Evolutionary conservation across 2,888 invertebrate species (phyloP).

Genomic region (Microplitis deprimator): DNA sequence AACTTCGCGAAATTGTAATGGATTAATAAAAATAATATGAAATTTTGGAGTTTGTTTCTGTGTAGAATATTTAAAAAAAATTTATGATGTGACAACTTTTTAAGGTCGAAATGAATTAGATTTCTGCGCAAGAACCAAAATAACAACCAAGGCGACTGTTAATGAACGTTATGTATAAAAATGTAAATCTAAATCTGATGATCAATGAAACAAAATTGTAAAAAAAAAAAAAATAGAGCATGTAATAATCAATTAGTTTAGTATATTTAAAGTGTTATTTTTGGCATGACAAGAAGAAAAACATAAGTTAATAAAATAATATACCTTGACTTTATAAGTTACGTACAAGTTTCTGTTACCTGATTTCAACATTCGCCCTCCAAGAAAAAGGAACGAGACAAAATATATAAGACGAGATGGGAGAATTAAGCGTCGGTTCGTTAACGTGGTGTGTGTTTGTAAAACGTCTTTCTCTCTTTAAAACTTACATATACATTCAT

Average conservation of each 20-base stretch:
- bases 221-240: constrained; percentile 25
- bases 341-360: constrained; percentile 19
- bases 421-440: background rate
- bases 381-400: background rate
- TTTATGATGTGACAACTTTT: background rate
- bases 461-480: background rate
- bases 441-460: background rate
- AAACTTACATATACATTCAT: constrained; percentile 10
- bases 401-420: background rate
- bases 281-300: constrained; percentile 13
- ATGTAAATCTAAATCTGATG: background rate
- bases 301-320: background rate
- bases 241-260: constrained; percentile 23
- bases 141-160: constrained; percentile 1
- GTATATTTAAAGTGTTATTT: constrained; percentile 16
- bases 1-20: no score
- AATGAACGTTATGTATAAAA: constrained; percentile 17
- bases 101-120: background rate
- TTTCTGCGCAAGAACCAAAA: background rate
- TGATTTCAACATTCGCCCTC: constrained; percentile 25
- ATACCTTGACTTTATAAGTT: constrained; percentile 13
- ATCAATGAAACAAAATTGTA: constrained; percentile 22
- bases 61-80: background rate
- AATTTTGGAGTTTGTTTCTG: no score
- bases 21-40: no score